Evolutionary conservation across 2,113 vertebrate genomes (phyloP), one percentile per base, ranked within the genome.

Genomic region (Solea senegalensis): DNA sequence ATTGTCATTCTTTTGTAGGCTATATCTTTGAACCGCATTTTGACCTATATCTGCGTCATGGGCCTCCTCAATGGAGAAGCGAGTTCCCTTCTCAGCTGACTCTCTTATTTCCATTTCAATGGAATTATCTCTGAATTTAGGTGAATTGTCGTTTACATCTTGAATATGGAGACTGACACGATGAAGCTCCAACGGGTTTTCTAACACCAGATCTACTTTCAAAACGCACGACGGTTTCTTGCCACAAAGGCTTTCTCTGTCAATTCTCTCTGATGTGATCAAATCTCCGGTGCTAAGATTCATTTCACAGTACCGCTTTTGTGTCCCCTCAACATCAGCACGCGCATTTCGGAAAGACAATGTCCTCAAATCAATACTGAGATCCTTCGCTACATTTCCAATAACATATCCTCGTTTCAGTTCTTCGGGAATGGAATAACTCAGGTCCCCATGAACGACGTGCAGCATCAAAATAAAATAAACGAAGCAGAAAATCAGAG

Each of bases 21-120:
- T 71, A 55, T 96, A 95, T 13, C 41, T 87, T 64, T 96, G 90
- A 60, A 96, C 76, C 0, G 78, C 90, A 52, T 96, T 95, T 14
- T 72, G 81, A 50, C 91, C 89, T 15, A 94, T 88, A 69, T 96
- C 94, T 57, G 90, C 70, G 49, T 95, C 95, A 59, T 88, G 85
- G 0, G 94, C 94, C 63, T 85, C 79, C 26, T 90, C 89, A n/a
- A 96, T 74, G 0, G 85, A 73, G 21, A 92, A 92, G 0, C 82
- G 88, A 3, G 46, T 80, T 0, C 90, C 90, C 7, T 74, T 90
- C 0, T 71, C 76, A 0, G 90, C 81, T 0, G 76, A 86, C 9
- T 89, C 86, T 0, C 41, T 0, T 15, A 90, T 89, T 65, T 91
- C 89, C 46, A 88, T 80, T 65, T 88, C 81, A 40, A 91, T 88